Evolutionary conservation across 2,888 invertebrate species (phyloP).

Genomic region (Terebella lapidaria): DNA sequence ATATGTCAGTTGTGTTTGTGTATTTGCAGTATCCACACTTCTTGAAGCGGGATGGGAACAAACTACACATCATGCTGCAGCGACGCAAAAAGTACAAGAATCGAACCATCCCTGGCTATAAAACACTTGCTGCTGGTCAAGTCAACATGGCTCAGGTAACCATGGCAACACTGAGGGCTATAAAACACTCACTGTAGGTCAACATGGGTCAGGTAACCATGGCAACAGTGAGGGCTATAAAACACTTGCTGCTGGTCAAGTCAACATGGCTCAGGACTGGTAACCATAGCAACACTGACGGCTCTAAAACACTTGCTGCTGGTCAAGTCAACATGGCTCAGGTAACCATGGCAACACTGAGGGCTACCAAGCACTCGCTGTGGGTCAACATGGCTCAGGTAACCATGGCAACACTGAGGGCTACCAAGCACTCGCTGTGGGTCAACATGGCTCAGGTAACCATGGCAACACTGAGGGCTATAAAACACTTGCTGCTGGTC

Average conservation of each 20-base stretch:
- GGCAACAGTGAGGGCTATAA: too few species aligned
- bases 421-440: too few species aligned
- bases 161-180: too few species aligned
- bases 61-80: constrained; percentile 90
- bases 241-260: constrained; percentile 82
- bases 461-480: too few species aligned
- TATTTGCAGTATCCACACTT: constrained; percentile 91
- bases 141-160: constrained; percentile 59
- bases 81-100: constrained; percentile 97
- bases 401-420: too few species aligned
- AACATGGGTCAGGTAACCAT: constrained; percentile 51
- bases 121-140: constrained; percentile 91
- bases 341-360: too few species aligned
- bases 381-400: too few species aligned
- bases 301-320: constrained; percentile 66
- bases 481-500: constrained; percentile 93
- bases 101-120: constrained; percentile 90
- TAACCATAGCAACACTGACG: too few species aligned
- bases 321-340: too few species aligned
- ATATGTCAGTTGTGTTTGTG: too few species aligned
- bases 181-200: constrained; percentile 95
- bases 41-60: constrained; percentile 93
- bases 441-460: too few species aligned
- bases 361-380: too few species aligned
- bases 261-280: constrained; percentile 56